phyloP scores from a whole-genome alignment of 2,797 vertebrate genomes.

The Sylvilagus floridanus region DNA sequence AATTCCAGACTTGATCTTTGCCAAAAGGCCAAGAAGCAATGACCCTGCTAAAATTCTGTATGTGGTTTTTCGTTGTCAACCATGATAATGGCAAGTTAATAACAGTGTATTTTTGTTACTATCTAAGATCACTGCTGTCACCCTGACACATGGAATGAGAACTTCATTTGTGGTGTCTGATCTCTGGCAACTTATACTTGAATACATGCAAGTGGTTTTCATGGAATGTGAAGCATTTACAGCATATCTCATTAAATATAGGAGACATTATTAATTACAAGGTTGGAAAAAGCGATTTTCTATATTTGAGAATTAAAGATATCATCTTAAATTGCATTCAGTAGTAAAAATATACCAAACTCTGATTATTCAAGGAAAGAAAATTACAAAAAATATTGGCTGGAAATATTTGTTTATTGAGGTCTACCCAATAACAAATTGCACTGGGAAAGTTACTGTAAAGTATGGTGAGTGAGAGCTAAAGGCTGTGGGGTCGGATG shows the following conservation, averaged over 20 bases:
- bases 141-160: not conserved
- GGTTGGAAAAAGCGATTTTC: not conserved
- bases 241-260: not conserved
- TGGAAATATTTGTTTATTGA: slow-evolving; percentile 14
- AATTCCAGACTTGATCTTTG: not conserved
- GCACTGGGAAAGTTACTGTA: not conserved
- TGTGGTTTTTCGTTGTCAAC: slow-evolving; percentile 10
- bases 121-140: not conserved
- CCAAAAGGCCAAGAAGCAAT: too few species aligned
- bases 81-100: not conserved
- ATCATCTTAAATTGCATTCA: not conserved
- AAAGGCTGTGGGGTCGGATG: not conserved
- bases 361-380: slow-evolving; percentile 22
- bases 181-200: not conserved
- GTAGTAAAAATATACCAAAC: not conserved
- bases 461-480: not conserved
- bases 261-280: not conserved
- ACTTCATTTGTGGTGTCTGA: not conserved
- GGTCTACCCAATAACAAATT: not conserved
- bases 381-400: slow-evolving; percentile 6
- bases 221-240: not conserved
- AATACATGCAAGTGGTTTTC: not conserved
- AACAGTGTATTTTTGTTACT: slow-evolving; percentile 6
- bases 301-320: not conserved
- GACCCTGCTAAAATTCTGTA: not conserved